Evolutionary conservation across 2,797 vertebrate genomes (phyloP).

Genomic region (Poecile montanus): DNA sequence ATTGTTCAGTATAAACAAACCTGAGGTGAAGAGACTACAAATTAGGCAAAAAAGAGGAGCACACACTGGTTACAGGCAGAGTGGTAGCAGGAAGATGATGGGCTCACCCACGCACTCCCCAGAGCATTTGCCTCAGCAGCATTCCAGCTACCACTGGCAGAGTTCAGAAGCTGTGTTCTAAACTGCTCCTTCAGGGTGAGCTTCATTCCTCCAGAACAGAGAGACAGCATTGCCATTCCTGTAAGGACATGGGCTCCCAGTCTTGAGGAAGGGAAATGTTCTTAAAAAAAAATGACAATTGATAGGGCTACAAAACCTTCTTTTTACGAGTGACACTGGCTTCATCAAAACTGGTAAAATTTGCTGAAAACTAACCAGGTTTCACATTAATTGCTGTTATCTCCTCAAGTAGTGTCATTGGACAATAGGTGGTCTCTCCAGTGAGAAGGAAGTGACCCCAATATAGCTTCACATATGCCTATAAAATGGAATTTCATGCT

Average conservation of each 20-base stretch:
- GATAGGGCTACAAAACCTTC: not conserved
- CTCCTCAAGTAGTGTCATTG: not conserved
- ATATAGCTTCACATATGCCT: not conserved
- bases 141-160: not conserved
- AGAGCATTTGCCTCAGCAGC: not conserved
- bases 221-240: not conserved
- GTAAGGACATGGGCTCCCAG: not conserved
- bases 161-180: not conserved
- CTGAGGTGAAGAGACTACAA: not conserved
- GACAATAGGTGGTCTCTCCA: not conserved
- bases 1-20: constrained; percentile 22
- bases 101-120: fast-evolving
- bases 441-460: not conserved
- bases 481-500: not conserved
- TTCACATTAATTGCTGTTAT: not conserved
- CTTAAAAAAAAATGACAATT: not conserved
- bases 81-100: not conserved
- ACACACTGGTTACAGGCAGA: not conserved
- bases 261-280: not conserved
- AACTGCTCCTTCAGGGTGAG: not conserved
- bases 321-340: not conserved
- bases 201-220: not conserved
- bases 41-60: not conserved
- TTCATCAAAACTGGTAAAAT: not conserved
- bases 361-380: not conserved